Base-by-base conservation (phyloP, 2,113 vertebrate species). In the Cavia aperea region DNA sequence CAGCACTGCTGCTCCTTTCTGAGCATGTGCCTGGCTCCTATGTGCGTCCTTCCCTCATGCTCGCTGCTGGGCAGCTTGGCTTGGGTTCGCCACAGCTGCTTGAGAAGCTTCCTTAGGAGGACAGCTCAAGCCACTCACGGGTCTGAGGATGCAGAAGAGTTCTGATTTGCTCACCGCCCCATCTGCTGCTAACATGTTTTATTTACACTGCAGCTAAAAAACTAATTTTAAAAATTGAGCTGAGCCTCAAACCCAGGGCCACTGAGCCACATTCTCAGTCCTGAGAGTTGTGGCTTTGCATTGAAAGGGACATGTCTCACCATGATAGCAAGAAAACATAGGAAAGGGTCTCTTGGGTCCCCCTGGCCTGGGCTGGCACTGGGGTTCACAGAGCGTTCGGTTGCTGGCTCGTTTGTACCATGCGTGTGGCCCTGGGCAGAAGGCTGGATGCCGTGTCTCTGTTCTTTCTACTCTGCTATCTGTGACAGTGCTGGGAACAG, bases 341-440 rank as follows among this genome's bases (percentile, higher is more conserved):
- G 58, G 21, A 18, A 15, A 36, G 31, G 14, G 65, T 68, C 65
- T 68, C 31, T 68, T 36, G 65, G 65, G 36, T 5, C 33, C 5
- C 2, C 6, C n/a, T 66, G 1, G 56, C 39, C 31, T 18, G 9
- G 36, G 26, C 70, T 54, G 23, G 14, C 29, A 9, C 0, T 2
- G 62, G 49, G 33, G 3, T 93, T 73, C 63, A 58, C n/a, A 10
- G 11, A 43, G 29, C 10, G 1, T 18, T 18, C 14, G 54, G 90
- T 58, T 24, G 85, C 16, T 46, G 56, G 51, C 43, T 14, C 24
- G 43, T 72, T 63, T 70, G 36, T 16, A 13, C 51, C 31, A 11
- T 49, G 46, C 51, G 1, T 0, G 0, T 19, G 79, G 43, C 29
- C 33, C 33, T 12, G 6, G 63, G 51, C 85, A 36, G 84, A 16